A percentile compares a stretch with the other conserved stretches of the same genome.
Evolutionary conservation across 2,888 invertebrate species (phyloP).

Genomic region (Bibio marci): DNA sequence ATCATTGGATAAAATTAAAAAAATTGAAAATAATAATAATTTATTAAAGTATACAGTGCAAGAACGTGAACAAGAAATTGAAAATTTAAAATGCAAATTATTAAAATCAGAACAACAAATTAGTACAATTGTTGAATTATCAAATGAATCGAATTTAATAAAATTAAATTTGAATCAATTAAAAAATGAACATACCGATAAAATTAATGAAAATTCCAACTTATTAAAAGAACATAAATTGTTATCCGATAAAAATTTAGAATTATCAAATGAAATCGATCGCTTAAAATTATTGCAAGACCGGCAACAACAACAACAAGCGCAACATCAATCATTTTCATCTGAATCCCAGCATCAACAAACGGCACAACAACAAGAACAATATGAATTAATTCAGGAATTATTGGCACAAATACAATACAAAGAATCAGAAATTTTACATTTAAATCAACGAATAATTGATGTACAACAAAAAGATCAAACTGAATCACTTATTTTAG

Average conservation of each 20-base stretch:
- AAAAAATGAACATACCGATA: conserved; percentile 8
- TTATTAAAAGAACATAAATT: conserved; percentile 12
- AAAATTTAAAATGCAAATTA: conserved; percentile 24
- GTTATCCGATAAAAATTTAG: conserved; percentile 8
- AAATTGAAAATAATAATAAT: conserved; percentile 4
- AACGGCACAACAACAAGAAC: no score
- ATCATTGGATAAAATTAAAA: conserved; percentile 4
- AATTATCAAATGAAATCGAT: conserved; percentile 10
- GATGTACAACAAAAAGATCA: conserved; percentile 27
- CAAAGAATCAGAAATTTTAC: conserved; percentile 23
- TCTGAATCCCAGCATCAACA: no score
- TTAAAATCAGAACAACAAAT: conserved; percentile 17
- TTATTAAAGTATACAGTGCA: conserved; percentile 2
- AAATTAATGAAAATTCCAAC: conserved; percentile 13
- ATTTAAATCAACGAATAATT: conserved; percentile 25
- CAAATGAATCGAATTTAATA: conserved; percentile 10
- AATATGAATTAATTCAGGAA: conserved; percentile 10
- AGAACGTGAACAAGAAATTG: conserved; percentile 8
- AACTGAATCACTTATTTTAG: conserved; percentile 24
- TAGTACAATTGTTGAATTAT: conserved; percentile 9
- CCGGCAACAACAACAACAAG: neutral
- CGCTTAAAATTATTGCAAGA: conserved; percentile 7
- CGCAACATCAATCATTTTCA: neutral
- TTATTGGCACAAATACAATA: conserved; percentile 17
- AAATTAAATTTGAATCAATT: conserved; percentile 9